Base-by-base conservation (phyloP, 2,113 vertebrate genomes). In the Hippocampus comes region DNA sequence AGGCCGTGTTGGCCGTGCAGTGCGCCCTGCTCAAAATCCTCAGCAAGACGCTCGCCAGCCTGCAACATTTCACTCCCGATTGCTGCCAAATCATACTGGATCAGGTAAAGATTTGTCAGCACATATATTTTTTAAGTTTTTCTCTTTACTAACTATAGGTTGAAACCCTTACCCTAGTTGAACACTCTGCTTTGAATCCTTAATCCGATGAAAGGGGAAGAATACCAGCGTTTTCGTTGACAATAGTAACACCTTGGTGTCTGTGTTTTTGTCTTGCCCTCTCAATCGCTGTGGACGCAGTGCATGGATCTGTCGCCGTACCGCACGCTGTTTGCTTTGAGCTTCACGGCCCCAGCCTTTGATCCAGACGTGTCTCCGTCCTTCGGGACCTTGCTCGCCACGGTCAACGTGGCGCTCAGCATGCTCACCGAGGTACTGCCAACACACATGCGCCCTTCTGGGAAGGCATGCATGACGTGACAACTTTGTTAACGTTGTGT, bases 21-120 rank as follows among this genome's bases (percentile, higher is more conserved):
- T 96, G 95, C 79, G 95, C 96, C 71, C 94, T 99, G 5, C 84
- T 99, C n/a, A 96, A 96, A 90, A 98, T 99, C 91, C 96, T 99
- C 77, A 97, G 96, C 88, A 96, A 97, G 78, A 97, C 94, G 0
- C 89, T 99, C 4, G 97, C 96, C 0, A 93, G 96, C 1, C 87
- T 99, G 81, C 95, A 96, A 73, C 95, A 95, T 72, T 99, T 99
- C 91, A 99, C 96, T 56, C 97, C 97, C 0, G 97, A 99, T 30
- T 94, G 97, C 90, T 99, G 96, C 87, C 97, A 99, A 89, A 97
- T 99, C 42, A 93, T 99, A 51, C 91, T 97, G 10, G 96, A 99
- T 73, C 96, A 97, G 96, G 96, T 97, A 78, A 34, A 4, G 30
- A 34, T 34, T 5, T 34, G 30, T 34, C 30, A 34, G 30, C 30